Base-by-base conservation (phyloP, 2,888 invertebrate genomes). In the Steinernema scapterisci region DNA sequence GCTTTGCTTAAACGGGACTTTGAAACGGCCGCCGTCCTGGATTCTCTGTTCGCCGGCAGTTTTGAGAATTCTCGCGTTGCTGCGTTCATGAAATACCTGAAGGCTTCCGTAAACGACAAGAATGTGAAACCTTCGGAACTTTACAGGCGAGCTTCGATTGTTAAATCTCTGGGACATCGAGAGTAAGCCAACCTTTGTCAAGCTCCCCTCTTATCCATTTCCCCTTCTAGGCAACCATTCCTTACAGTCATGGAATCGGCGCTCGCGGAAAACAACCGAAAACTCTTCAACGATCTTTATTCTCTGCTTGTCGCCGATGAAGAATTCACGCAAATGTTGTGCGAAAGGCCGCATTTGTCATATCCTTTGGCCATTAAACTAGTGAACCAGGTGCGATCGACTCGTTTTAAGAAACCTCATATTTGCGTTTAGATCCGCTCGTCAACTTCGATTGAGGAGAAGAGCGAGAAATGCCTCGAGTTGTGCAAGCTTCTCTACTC, bases 1-100 rank as follows among this genome's bases (percentile, higher is more conserved):
- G 1, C 31, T 16, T 16, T 63, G 16, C 3, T 7, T 3, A 21
- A 63, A 5, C 27, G 63, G 6, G 27, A 63, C 2, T 63, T 16
- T 25, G 63, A 63, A n/a, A 13, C 63, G 16, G 63, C 63, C 1
- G 63, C 63, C n/a, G 63, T 63, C 16, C 31, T 63, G 31, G 63
- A 63, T 19, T 5, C 27, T 2, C 16, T 63, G 16, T 31, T 63
- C 38, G 63, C 5, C 9, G 9, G 38, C 38, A 38, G 38, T 38
- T 38, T 38, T 9, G 38, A 38, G 38, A 9, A 38, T 19, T 25
- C 9, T 16, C 27, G 63, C 23, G 16, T n/a, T 6, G 11, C 13
- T 13, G 31, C 23, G 27, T 63, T 63, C 38, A 9, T 25, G 27
- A 16, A 63, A 2, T 16, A 27, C 31, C 31, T 63, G 5, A 5